These are phyloP conservation scores for Pempheris klunzingeri DNA, from an alignment of 2,797 vertebrate genomes.

Conservation along the genomic window DNA sequence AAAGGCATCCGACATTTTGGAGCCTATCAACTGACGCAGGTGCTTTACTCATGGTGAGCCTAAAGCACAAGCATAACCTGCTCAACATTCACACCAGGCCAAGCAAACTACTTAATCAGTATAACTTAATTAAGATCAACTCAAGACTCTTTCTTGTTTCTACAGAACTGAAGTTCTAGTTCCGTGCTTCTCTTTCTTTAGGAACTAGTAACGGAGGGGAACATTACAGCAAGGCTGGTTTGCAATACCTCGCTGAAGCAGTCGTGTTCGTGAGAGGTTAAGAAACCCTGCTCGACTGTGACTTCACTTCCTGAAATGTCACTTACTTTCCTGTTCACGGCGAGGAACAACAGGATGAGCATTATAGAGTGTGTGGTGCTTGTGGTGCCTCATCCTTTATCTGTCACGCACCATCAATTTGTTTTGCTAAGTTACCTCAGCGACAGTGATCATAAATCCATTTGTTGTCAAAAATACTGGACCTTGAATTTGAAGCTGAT, in stretches of 20 bases:
- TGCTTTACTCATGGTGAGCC: conserved; percentile 37
- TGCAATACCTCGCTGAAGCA: not conserved
- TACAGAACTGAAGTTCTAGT: not conserved
- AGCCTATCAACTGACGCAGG: conserved; percentile 27
- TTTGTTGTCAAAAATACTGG: not conserved
- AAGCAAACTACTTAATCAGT: not conserved
- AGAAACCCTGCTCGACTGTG: conserved; percentile 49
- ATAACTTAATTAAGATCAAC: not conserved
- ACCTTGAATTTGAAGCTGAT: not conserved
- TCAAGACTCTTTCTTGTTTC: not conserved
- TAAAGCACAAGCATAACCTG: not conserved
- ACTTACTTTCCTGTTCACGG: conserved; percentile 69
- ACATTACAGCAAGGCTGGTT: not conserved
- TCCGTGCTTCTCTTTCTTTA: not conserved
- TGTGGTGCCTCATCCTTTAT: conserved; percentile 10
- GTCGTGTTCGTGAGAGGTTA: conserved; percentile 21
- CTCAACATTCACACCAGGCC: not conserved
- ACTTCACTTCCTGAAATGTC: conserved; percentile 73
- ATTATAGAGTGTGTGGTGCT: conserved; percentile 15
- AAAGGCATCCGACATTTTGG: conserved; percentile 61
- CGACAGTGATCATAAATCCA: not conserved
- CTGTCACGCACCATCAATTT: not conserved
- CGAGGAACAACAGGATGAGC: conserved; percentile 50
- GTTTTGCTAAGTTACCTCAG: not conserved
- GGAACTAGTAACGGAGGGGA: not conserved